A percentile compares a stretch with the other conserved stretches of the same genome.
Conservation (phyloP, 2,113 vertebrate genomes). For the Himantopus leucocephalus region DNA sequence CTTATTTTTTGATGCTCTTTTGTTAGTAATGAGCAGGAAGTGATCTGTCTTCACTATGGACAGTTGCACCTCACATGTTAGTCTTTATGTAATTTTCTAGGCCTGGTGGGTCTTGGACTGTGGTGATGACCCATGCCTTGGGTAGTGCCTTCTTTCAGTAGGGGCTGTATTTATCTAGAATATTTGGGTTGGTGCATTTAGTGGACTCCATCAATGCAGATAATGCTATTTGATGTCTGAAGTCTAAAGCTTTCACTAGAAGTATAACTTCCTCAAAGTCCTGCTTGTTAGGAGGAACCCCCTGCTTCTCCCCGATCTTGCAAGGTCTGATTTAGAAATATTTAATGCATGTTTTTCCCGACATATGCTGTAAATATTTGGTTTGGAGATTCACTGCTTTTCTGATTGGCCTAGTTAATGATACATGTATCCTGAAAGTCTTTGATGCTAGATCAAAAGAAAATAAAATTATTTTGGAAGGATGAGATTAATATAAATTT, state of each 20-base stretch:
- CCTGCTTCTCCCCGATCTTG: not conserved
- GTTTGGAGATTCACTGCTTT: not conserved
- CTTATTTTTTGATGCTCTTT: not conserved
- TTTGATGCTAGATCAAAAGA: slow-evolving; percentile 52
- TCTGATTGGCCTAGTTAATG: slow-evolving; percentile 4
- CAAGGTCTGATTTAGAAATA: not conserved
- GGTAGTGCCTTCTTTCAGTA: not conserved
- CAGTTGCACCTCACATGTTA: not conserved
- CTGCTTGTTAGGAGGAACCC: not conserved
- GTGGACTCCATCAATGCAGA: not conserved
- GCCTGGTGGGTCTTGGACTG: not conserved
- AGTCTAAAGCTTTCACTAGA: not conserved
- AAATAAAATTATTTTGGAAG: not conserved
- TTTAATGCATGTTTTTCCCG: not conserved
- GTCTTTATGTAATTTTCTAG: not conserved
- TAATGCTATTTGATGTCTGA: not conserved
- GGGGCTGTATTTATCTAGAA: not conserved
- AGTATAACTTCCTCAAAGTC: not conserved
- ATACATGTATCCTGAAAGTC: not conserved
- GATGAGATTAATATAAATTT: not conserved
- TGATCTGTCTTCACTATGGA: not conserved
- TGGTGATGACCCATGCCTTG: not conserved
- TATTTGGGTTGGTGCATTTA: not conserved
- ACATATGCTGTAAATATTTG: not conserved
- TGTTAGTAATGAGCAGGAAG: not conserved